Evolutionary conservation across 1,140 invertebrate species (phyloP).

Genomic region (Reticulitermes speratus): DNA sequence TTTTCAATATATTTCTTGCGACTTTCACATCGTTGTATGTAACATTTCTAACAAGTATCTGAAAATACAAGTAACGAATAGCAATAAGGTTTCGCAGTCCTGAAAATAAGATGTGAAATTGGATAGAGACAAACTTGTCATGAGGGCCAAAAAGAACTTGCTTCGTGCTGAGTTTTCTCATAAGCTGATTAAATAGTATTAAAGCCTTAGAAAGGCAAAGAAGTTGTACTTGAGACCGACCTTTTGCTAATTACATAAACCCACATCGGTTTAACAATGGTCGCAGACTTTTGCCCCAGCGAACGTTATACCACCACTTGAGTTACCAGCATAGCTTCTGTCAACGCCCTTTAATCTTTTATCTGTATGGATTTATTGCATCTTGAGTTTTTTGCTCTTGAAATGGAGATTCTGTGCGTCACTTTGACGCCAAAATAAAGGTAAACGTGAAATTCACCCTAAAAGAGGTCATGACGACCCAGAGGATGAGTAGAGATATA

Average conservation of each 20-base stretch:
- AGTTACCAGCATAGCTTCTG: too few species aligned
- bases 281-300: neutral
- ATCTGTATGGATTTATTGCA: too few species aligned
- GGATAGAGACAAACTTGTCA: conserved; percentile 1
- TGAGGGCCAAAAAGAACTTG: conserved; percentile 15
- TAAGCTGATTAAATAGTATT: neutral
- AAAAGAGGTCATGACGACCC: too few species aligned
- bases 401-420: too few species aligned
- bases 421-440: too few species aligned
- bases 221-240: neutral
- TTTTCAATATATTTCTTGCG: too few species aligned
- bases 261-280: neutral
- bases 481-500: too few species aligned
- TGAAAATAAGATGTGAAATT: conserved; percentile 24
- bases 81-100: neutral
- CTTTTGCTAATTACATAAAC: neutral
- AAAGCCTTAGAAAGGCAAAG: neutral
- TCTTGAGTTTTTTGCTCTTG: too few species aligned
- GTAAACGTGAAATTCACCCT: too few species aligned
- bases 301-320: neutral
- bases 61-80: neutral
- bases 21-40: too few species aligned
- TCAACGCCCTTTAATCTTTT: too few species aligned
- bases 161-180: neutral
- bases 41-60: too few species aligned